phyloP scores from a whole-genome alignment of 2,113 vertebrate species.

The Symphodus melops region DNA sequence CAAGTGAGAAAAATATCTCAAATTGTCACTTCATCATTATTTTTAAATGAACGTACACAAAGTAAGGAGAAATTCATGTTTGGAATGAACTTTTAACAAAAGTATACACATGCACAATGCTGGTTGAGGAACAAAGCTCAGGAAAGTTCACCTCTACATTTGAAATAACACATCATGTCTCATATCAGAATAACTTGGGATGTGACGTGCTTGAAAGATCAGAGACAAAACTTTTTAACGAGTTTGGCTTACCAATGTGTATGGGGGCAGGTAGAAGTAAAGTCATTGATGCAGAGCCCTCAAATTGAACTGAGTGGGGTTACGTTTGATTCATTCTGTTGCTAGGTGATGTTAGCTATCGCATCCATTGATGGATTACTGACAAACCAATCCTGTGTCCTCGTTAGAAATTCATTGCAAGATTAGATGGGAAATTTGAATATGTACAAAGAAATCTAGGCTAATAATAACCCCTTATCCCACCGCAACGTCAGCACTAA shows the following conservation, averaged over 20 bases:
- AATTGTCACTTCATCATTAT: too few relatives aligned
- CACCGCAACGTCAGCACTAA: constrained; percentile 69
- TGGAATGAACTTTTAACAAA: too few relatives aligned
- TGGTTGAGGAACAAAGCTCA: too few relatives aligned
- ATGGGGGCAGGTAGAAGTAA: neutral
- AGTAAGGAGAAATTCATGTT: too few relatives aligned
- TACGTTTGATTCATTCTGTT: constrained; percentile 46
- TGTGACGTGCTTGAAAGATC: too few relatives aligned
- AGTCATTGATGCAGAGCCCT: neutral
- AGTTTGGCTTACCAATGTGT: neutral
- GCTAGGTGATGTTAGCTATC: constrained; percentile 62
- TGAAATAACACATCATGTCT: too few relatives aligned
- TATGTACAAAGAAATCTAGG: constrained; percentile 72
- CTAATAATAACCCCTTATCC: constrained; percentile 79
- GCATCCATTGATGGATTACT: constrained; percentile 51
- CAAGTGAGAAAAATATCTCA: too few relatives aligned
- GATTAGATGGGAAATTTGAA: constrained; percentile 79
- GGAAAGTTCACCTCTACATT: too few relatives aligned
- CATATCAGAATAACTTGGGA: too few relatives aligned
- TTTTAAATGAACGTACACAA: too few relatives aligned
- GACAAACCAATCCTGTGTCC: constrained; percentile 55
- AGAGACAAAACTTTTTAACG: too few relatives aligned
- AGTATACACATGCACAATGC: too few relatives aligned
- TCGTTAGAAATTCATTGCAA: constrained; percentile 58
- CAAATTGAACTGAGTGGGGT: neutral